Base-by-base conservation (phyloP, 2,797 vertebrate species). In the Tympanoctomys barrerae region DNA sequence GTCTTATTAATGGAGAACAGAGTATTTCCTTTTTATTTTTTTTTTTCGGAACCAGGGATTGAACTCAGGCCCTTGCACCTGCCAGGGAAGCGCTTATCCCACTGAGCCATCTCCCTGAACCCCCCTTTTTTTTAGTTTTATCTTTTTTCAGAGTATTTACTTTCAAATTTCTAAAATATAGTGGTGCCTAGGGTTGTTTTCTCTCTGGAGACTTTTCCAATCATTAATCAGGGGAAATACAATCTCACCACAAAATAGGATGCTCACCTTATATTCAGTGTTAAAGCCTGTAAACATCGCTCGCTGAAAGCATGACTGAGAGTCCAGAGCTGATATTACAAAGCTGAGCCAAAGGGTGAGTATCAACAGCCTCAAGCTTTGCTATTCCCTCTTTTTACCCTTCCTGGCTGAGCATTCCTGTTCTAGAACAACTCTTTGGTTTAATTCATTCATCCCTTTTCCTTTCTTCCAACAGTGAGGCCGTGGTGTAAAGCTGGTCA, bases 351-450 rank as follows among this genome's bases (percentile, higher is more conserved):
- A 83, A 96, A 64, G 91, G 64, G 22, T 21, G 46, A 82, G 16
- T 84, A 49, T 94, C 87, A 6, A 11, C 1, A 79, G 24, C 46
- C 42, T 57, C 81, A 4, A 52, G 6, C 19, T 95, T 95, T 87
- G 68, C 89, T 16, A 1, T 87, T 96, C 96, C 90, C 95, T 97
- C 83, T 31, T 85, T 97, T 96, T 97, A 77, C 66, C 31, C 6
- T 87, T 77, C 61, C 21, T 1, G 39, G 4, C 26, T 85, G 18
- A 16, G 0, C 46, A 75, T 84, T 91, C 70, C 13, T 88, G 0
- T 84, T 94, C 70, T n/a, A 42, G 71, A 92, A 36, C 24, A 19
- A 42, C 73, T 91, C 24, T 75, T 89, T 91, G 80, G n/a, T 96
- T 94, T 96, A 94, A 59, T 62, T 36, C 59, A 2, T 78, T 61